Conservation (phyloP, 2,113 vertebrate genomes). For the Craseonycteris thonglongyai region DNA sequence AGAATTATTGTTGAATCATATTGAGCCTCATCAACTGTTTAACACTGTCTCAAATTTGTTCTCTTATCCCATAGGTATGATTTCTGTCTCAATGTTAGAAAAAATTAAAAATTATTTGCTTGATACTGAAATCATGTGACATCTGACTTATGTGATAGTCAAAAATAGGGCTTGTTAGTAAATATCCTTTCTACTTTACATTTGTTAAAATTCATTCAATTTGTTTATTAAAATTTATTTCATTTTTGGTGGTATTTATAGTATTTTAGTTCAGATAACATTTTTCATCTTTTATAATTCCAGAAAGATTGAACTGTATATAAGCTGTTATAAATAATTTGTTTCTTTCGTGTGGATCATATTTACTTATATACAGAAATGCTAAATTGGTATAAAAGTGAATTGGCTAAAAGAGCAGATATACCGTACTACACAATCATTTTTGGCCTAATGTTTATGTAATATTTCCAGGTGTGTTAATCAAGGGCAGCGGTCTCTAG, state of each 20-base stretch:
- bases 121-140: not conserved
- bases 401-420: not conserved
- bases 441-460: not conserved
- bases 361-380: not conserved
- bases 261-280: not conserved
- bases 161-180: not conserved
- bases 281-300: not conserved
- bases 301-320: not conserved
- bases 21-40: not conserved
- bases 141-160: not conserved
- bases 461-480: conserved; percentile 62
- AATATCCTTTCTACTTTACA: not conserved
- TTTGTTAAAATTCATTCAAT: not conserved
- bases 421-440: no score
- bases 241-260: not conserved
- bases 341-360: not conserved
- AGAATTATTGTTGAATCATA: not conserved
- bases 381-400: not conserved
- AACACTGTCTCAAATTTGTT: not conserved
- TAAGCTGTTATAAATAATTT: not conserved
- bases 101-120: not conserved
- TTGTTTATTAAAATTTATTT: not conserved
- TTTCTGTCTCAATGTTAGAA: not conserved
- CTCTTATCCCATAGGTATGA: not conserved
- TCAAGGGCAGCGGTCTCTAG: conserved; percentile 58